phyloP scores from a whole-genome alignment of 2,888 invertebrate species.

The Perithous albicinctus region DNA sequence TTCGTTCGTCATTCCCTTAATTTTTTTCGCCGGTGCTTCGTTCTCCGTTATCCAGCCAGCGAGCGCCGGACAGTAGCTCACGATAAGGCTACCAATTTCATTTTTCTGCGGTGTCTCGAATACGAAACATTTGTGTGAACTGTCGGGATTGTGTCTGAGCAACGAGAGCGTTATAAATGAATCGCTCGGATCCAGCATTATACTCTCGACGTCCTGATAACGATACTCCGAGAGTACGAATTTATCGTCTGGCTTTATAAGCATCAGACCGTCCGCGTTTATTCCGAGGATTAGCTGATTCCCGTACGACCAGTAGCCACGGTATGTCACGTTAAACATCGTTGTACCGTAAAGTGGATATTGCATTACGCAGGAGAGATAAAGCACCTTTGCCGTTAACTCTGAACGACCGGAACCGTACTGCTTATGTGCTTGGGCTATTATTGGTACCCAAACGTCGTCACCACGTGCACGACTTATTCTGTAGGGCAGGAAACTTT shows the following conservation, averaged over 20 bases:
- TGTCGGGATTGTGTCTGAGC: conserved; percentile 89
- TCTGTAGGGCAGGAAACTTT: conserved; percentile 94
- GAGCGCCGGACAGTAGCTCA: conserved; percentile 94
- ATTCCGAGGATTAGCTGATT: conserved; percentile 90
- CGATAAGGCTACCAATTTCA: conserved; percentile 96
- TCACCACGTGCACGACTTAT: conserved; percentile 92
- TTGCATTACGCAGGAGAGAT: conserved; percentile 98
- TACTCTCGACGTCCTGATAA: conserved; percentile 95
- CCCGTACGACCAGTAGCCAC: conserved; percentile 97
- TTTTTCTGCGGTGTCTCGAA: conserved; percentile 96
- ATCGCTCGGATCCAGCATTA: conserved; percentile 96
- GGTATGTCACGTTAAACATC: conserved; percentile 94
- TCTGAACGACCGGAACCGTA: conserved; percentile 97
- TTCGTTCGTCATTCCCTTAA: conserved; percentile 92
- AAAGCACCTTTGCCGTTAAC: conserved; percentile 96
- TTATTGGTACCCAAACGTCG: conserved; percentile 94
- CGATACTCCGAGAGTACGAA: conserved; percentile 96
- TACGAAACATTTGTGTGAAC: conserved; percentile 94
- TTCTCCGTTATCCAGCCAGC: conserved; percentile 93
- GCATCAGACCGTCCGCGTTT: conserved; percentile 95
- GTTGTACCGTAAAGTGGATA: conserved; percentile 96
- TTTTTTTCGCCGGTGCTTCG: conserved; percentile 88
- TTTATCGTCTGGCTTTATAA: conserved; percentile 96
- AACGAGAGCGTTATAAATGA: conserved; percentile 96
- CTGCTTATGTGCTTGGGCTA: conserved; percentile 95